Evolutionary conservation across 2,797 vertebrate species (phyloP), one percentile per base, ranked within the genome.

Genomic region (Muscicapa comitata): DNA sequence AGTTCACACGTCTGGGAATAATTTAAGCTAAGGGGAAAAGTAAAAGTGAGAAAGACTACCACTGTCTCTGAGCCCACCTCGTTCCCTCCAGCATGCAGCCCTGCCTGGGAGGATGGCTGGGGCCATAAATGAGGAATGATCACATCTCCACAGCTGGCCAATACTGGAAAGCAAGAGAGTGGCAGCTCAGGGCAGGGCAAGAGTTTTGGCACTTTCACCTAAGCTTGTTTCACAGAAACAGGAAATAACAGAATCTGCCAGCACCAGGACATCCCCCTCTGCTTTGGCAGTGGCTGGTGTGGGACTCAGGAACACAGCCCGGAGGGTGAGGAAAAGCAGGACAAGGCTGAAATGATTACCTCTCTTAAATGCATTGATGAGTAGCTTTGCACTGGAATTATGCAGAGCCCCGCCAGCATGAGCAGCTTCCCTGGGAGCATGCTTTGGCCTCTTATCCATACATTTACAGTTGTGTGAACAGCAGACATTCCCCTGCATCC

Each of bases 1-100:
- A 91, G 94, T 94, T 96, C 90, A 91, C 74, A 91, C 7, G 78
- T 92, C 95, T 96, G 96, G 95, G 90, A 97, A 94, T 95, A 94
- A 96, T 96, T 97, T 97, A 94, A 70, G 35, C 79, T 67, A 73
- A 95, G 26, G 82, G 45, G 79, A 93, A 94, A 94, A 94, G 78
- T 80, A 95, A 90, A 95, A 97, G 88, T 94, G 94, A 95, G 88
- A 95, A 92, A 74, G 51, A 38, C 84, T 71, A 37, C 42, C 47
- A 59, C 35, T 66, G 50, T 35, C 50, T 45, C 66, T 20, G 38
- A 92, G 50, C 71, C 61, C 35, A 43, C 57, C 82, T 54, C 57
- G 2, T 16, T 78, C 79, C 42, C 48, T 76, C 45, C n/a, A 7
- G n/a, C 25, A 16, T 1, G 8, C 37, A 53, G 86, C 83, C 55